These are phyloP conservation scores for Sinocyclocheilus rhinocerous DNA, from an alignment of 2,113 vertebrate genomes.

Conservation along the genomic window DNA sequence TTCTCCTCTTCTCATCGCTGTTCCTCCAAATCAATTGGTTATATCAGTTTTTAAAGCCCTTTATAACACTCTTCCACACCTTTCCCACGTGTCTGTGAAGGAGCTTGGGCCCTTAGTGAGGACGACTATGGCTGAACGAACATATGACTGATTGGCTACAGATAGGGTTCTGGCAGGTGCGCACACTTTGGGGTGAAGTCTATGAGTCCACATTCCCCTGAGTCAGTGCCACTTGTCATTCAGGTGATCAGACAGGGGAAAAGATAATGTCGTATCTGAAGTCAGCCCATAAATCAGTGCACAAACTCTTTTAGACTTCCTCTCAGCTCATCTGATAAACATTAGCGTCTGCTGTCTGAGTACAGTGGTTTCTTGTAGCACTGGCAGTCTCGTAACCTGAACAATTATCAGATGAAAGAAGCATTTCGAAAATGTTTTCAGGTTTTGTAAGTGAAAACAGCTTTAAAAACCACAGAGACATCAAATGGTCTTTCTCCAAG, in stretches of 20 bases:
- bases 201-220: conserved; percentile 60
- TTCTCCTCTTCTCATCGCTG: conserved; percentile 23
- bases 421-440: background rate
- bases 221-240: conserved; percentile 60
- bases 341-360: conserved; percentile 5
- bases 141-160: conserved; percentile 58
- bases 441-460: conserved; percentile 1
- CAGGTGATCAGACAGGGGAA: conserved; percentile 62
- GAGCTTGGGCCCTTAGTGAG: conserved; percentile 13
- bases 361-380: background rate
- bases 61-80: background rate
- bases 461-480: background rate
- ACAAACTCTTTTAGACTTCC: conserved; percentile 8
- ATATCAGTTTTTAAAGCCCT: conserved; percentile 35
- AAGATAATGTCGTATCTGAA: conserved; percentile 55
- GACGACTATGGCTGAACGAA: conserved; percentile 52
- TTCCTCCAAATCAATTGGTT: conserved; percentile 41
- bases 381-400: background rate
- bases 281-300: conserved; percentile 38
- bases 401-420: background rate
- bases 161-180: conserved; percentile 56
- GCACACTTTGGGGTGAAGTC: conserved; percentile 48
- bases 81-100: background rate
- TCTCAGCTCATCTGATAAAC: conserved; percentile 1
- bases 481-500: conserved; percentile 7